Base-by-base conservation (phyloP, 2,113 vertebrate species). In the Amazona guildingii region DNA sequence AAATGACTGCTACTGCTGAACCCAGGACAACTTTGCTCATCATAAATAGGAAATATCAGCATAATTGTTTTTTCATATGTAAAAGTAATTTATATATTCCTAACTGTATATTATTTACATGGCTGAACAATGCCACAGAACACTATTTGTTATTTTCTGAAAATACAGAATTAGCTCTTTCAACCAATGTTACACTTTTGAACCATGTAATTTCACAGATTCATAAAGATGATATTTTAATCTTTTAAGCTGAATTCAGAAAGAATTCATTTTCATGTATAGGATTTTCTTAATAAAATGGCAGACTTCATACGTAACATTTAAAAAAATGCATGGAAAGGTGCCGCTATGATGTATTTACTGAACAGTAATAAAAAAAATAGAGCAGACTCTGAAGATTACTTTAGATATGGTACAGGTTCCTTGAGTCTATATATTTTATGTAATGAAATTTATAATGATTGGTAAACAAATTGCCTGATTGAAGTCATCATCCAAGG, bases 401-500 rank as follows among this genome's bases (percentile, higher is more conserved):
- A 54, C 23, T 79, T 78, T 70, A 74, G 33, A 43, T 41, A 61
- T 33, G 0, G 25, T 51, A 77, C 11, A 84, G 57, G 9, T 67
- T 83, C 14, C 76, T 76, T 59, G 37, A 68, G 10, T 25, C 46
- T 55, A 2, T 67, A 18, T 67, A 81, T 83, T 85, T 94, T 73
- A 37, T 59, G 13, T 78, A 73, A 70, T 88, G 5, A 43, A 25
- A 81, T 86, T 94, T 88, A 83, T 91, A 88, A 89, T 83, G 37
- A 87, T 95, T 83, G 33, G 59, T 91, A 97, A 97, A 96, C 75
- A 95, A 92, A 95, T 95, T 95, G 63, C 33, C 66, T 96, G 66
- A 91, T 76, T 94, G 97, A 90, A 92, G 91, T 96, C 96, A 98
- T 98, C 95, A 88, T 91, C 97, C 28, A 31, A 87, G 95, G 48